A percentile compares a stretch with the other conserved stretches of the same genome.
Conservation (phyloP, 2,888 invertebrate species). For the Gordius sp. region DNA sequence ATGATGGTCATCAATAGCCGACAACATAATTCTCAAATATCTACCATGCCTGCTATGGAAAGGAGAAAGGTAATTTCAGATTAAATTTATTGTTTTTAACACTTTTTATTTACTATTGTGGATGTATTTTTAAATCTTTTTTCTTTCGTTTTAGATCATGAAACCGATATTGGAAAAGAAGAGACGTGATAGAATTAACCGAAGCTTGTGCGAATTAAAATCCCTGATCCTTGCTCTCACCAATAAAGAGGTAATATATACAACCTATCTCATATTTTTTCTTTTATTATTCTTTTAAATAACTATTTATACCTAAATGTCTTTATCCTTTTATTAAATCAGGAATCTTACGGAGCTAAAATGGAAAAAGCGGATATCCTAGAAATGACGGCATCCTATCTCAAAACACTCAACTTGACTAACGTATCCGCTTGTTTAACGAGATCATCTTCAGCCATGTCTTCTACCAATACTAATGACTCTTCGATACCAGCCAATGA, state of each 20-base stretch:
- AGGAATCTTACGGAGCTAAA: conserved; percentile 17
- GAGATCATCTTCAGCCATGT: too few species aligned
- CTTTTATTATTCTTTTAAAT: neutral
- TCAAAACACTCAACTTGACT: neutral
- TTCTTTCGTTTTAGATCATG: neutral
- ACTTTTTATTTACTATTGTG: neutral
- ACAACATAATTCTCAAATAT: conserved; percentile 11
- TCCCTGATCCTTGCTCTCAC: conserved; percentile 3
- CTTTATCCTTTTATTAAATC: too few species aligned
- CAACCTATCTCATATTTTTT: neutral
- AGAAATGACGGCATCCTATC: conserved; percentile 16
- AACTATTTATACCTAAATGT: neutral
- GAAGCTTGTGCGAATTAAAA: conserved; percentile 1
- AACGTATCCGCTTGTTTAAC: too few species aligned
- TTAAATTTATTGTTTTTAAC: conserved; percentile 4
- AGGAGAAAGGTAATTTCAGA: neutral
- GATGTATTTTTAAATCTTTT: neutral
- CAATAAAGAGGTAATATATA: conserved; percentile 13
- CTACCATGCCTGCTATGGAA: conserved; percentile 21
- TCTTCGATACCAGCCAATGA: too few species aligned
- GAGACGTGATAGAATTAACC: conserved; percentile 7
- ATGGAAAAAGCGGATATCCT: conserved; percentile 19
- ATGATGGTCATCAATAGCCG: too few species aligned
- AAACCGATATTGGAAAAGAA: conserved; percentile 17
- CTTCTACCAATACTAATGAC: too few species aligned